Base-by-base conservation (phyloP, 2,888 invertebrate genomes). In the Creontiades dilutus region DNA sequence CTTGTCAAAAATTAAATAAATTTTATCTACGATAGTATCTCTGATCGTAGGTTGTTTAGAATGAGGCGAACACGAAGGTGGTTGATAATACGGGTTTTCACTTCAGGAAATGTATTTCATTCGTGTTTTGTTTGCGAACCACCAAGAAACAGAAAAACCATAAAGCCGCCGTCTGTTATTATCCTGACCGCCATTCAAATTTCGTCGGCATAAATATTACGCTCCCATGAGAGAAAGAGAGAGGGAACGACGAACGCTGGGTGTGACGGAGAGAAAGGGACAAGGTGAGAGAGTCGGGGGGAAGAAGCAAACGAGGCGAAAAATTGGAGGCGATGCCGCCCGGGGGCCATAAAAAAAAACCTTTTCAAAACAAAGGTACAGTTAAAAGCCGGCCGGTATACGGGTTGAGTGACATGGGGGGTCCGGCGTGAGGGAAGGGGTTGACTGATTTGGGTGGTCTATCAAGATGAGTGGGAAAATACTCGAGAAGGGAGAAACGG, bases 371-470 rank as follows among this genome's bases (percentile, higher is more conserved):
- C 75, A 86, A 86, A 86, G 86, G 75, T 86, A 86, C 86, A 86
- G 86, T 86, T 86, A 86, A 86, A 57, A 28, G 68, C 86, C 75
- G 61, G 61, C 68, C 68, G 68, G 68, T 61, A 61, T 61, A 52
- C 86, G 68, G 61, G 86, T 86, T 86, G 86, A 86, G 86, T 86
- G 86, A 86, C 86, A 47, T 86, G 86, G 86, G 86, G 76, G 86
- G 86, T 86, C 86, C 86, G 19, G 19, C 68, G 5, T 4, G n/a
- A 23, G 68, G 27, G 68, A 27, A 11, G 68, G 68, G 68, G 85
- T 57, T 57, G 57, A 61, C 57, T 61, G 57, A 61, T 61, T 85
- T 85, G 57, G 85, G 85, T 57, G 57, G 85, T 57, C 16, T 85
- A 85, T 85, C 85, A 28, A 57, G 11, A 28, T n/a, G 84, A 84